Conservation (phyloP, 2,888 invertebrate genomes). For the Scaptomyza tumidula region DNA sequence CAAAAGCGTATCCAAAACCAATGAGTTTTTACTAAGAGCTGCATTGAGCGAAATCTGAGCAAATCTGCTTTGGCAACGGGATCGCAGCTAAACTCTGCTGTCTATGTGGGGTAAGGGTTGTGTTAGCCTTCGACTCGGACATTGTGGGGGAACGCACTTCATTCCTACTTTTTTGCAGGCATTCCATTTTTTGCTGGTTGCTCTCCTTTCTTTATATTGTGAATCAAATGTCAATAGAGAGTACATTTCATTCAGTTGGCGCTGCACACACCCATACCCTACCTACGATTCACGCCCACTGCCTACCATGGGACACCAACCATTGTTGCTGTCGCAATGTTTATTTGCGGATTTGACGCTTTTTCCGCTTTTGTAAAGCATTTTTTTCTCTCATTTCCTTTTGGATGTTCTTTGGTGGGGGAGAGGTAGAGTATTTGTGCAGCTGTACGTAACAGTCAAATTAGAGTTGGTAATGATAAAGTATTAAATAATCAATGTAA, state of each 20-base stretch:
- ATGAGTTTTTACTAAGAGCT: slow-evolving; percentile 51
- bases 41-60: slow-evolving; percentile 66
- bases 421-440: slow-evolving; percentile 40
- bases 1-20: slow-evolving; percentile 42
- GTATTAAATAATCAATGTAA: slow-evolving; percentile 6
- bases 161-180: slow-evolving; percentile 14
- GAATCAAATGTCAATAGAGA: slow-evolving; percentile 81
- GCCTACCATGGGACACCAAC: slow-evolving; percentile 45
- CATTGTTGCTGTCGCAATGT: slow-evolving; percentile 77
- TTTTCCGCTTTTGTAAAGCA: slow-evolving; percentile 67
- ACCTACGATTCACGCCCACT: not conserved
- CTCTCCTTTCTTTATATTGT: slow-evolving; percentile 18
- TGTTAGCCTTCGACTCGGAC: slow-evolving; percentile 18
- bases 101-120: not conserved
- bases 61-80: slow-evolving; percentile 4
- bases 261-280: slow-evolving; percentile 22
- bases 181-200: slow-evolving; percentile 15
- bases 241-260: slow-evolving; percentile 77
- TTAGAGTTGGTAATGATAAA: slow-evolving; percentile 23
- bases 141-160: slow-evolving; percentile 9
- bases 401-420: slow-evolving; percentile 2
- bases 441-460: slow-evolving; percentile 19
- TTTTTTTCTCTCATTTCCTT: slow-evolving; percentile 41
- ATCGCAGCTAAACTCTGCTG: too few relatives aligned
- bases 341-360: slow-evolving; percentile 80